Evolutionary conservation across 2,888 invertebrate genomes (phyloP), one percentile per base, ranked within the genome.

Genomic region (Agrilus biguttatus): DNA sequence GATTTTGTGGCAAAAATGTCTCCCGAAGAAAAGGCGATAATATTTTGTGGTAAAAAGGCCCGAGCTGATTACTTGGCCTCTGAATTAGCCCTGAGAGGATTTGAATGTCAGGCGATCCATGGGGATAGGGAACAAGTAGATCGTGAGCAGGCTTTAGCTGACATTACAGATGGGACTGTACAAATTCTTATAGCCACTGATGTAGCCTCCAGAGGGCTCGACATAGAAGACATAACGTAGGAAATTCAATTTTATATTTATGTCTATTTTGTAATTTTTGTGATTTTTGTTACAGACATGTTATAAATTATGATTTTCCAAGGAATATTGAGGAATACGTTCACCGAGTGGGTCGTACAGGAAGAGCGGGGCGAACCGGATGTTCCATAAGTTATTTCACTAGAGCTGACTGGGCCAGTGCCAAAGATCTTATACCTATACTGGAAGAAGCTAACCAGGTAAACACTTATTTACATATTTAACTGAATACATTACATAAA

Each of bases 241-340:
- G 69, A 62, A 36, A 17, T 43, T 43, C 44, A 32, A 40, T 17
- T 13, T 32, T 23, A 12, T 14, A 21, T 5, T 2, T 17, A 17
- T 8, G 28, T 42, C 36, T 12, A 13, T 10, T 13, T 40, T 39
- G 17, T 33, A 8, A n/a, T 36, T 36, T 4, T 36, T 4, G 2
- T 36, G 4, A 35, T 35, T 43, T 39, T 33, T 2, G 5, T 62
- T 68, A 36, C 58, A 79, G 79, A 8, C 75, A 91, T 64, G 91
- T 96, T 2, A 69, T 93, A 21, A 96, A 96, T 64, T 87, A 80
- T 55, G 95, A 96, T 65, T 93, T 95, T 57, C 95, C 95, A 0
- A 74, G 83, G 13, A 89, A 92, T 55, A 89, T 95, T 55, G 95
- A 95, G 62, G 95, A 96, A 57, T 96, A 95, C 66, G 91, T 91